Percentiles rank a stretch among this genome's conserved stretches.
phyloP scores from a whole-genome alignment of 2,888 invertebrate genomes.

The Daptonema setosum region DNA sequence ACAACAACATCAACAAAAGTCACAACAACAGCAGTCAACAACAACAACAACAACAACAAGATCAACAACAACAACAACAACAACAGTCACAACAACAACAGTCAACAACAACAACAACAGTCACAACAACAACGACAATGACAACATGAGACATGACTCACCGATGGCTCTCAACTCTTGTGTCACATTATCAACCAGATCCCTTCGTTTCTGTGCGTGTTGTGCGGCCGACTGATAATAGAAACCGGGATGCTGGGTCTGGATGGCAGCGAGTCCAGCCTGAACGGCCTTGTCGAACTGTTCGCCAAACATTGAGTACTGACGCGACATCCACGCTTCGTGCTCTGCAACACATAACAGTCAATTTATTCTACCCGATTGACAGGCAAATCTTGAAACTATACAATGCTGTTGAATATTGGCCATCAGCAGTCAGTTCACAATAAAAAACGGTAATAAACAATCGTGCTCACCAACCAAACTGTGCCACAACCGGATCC shows the following conservation, averaged over 20 bases:
- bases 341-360: too few relatives aligned
- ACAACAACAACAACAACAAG: too few relatives aligned
- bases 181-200: background rate
- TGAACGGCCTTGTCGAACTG: constrained; percentile 84
- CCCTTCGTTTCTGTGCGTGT: constrained; percentile 38
- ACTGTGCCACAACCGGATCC: background rate
- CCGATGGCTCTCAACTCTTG: background rate
- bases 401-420: too few relatives aligned
- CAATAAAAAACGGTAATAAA: background rate
- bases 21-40: too few relatives aligned
- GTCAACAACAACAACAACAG: too few relatives aligned
- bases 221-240: constrained; percentile 87
- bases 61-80: too few relatives aligned
- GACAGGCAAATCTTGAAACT: background rate
- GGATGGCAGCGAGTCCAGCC: constrained; percentile 68
- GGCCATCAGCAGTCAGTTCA: too few relatives aligned
- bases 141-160: too few relatives aligned
- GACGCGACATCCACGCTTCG: constrained; percentile 63
- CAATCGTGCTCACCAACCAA: background rate
- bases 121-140: too few relatives aligned
- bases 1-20: too few relatives aligned
- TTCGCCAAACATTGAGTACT: constrained; percentile 53
- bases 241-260: constrained; percentile 88
- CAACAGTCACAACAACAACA: too few relatives aligned
- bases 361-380: too few relatives aligned